Evolutionary conservation across 2,888 invertebrate genomes (phyloP).

Genomic region (Tiliacea citrago): DNA sequence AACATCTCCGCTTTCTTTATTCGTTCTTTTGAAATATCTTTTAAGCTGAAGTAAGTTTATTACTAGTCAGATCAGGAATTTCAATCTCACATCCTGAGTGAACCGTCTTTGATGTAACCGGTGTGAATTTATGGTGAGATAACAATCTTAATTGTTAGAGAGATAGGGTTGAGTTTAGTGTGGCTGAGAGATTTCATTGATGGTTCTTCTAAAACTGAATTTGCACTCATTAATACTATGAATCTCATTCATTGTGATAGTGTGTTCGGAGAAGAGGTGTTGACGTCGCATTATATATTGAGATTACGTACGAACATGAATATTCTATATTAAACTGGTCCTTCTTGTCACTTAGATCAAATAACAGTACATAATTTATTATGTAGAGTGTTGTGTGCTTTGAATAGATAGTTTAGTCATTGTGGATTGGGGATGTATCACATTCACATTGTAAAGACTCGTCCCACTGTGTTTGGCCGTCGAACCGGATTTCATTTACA

Average conservation of each 20-base stretch:
- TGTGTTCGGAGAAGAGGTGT: constrained; percentile 56
- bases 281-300: constrained; percentile 63
- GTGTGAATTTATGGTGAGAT: constrained; percentile 60
- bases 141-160: constrained; percentile 64
- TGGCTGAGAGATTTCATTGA: constrained; percentile 63
- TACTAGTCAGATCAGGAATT: constrained; percentile 90
- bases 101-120: constrained; percentile 86
- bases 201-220: constrained; percentile 66
- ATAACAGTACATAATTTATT: constrained; percentile 48
- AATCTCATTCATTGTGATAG: constrained; percentile 68
- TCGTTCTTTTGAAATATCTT: constrained; percentile 87
- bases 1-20: constrained; percentile 85
- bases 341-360: constrained; percentile 53
- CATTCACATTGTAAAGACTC: constrained; percentile 29
- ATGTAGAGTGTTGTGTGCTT: constrained; percentile 27
- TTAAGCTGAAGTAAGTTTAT: constrained; percentile 87
- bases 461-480: constrained; percentile 39
- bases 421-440: constrained; percentile 36
- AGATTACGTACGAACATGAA: constrained; percentile 55
- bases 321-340: constrained; percentile 47
- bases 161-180: constrained; percentile 68
- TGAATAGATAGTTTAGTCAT: constrained; percentile 50
- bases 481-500: constrained; percentile 27
- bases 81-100: constrained; percentile 89
- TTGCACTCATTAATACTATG: constrained; percentile 70